A percentile compares a stretch with the other conserved stretches of the same genome.
These are phyloP conservation scores for Pelecanus crispus DNA, from an alignment of 2,113 vertebrate genomes.

Conservation along the genomic window DNA sequence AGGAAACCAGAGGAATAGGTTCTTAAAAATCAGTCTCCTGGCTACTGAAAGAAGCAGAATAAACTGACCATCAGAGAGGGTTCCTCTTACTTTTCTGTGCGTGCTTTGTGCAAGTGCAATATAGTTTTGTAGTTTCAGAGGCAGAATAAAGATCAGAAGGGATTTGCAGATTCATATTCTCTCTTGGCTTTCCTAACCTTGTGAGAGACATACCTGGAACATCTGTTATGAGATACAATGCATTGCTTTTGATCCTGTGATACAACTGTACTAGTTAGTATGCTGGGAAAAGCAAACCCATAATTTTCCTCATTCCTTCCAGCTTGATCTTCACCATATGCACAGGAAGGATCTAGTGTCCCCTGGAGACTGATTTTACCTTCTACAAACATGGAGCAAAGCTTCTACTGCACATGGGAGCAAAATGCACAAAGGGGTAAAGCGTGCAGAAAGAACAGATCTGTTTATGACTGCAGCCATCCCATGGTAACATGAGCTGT, in stretches of 20 bases:
- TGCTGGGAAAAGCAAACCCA: background rate
- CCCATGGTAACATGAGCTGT: background rate
- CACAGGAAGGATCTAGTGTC: background rate
- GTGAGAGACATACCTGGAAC: background rate
- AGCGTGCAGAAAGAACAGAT: background rate
- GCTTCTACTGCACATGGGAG: background rate
- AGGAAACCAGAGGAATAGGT: background rate
- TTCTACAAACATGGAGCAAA: background rate
- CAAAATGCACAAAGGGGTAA: background rate
- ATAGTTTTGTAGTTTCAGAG: background rate
- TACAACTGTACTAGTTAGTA: background rate
- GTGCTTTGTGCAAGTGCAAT: background rate
- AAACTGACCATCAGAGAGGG: background rate
- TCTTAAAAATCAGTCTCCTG: background rate
- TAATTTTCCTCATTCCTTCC: background rate
- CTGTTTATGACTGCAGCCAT: background rate
- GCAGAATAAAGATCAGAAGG: background rate
- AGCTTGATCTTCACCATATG: background rate
- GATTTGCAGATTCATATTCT: background rate
- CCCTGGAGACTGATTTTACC: background rate
- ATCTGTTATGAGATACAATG: background rate
- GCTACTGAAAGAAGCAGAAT: background rate
- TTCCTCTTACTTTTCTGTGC: background rate
- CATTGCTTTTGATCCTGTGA: background rate
- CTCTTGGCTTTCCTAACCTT: background rate